A percentile compares a stretch with the other conserved stretches of the same genome.
These are phyloP conservation scores for Neoaliturus tenellus DNA, from an alignment of 2,888 invertebrate species.

Conservation along the genomic window DNA sequence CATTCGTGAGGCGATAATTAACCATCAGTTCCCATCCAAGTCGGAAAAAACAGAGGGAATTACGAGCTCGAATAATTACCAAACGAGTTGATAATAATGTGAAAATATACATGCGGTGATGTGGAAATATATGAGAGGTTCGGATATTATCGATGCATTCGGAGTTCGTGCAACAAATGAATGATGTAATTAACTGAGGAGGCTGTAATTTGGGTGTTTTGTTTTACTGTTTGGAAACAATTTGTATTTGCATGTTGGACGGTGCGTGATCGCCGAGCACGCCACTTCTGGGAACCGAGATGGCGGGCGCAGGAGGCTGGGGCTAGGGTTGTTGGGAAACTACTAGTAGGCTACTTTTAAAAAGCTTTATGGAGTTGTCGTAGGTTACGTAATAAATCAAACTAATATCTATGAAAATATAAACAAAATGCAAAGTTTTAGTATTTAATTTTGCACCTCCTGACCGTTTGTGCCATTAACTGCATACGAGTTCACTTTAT, in stretches of 20 bases:
- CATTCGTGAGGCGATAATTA: conserved; percentile 25
- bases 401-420: no score
- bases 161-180: conserved; percentile 6
- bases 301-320: no score
- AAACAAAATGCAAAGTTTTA: no score
- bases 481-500: no score
- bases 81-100: conserved; percentile 7
- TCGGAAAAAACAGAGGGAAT: not conserved
- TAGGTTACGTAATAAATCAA: no score
- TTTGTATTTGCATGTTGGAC: conserved; percentile 16
- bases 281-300: conserved; percentile 18
- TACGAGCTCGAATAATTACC: not conserved
- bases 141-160: conserved; percentile 19
- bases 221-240: conserved; percentile 14
- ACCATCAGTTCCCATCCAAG: not conserved
- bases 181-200: conserved; percentile 13
- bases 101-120: not conserved
- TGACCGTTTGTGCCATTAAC: no score
- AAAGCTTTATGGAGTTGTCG: no score
- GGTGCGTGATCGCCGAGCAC: not conserved
- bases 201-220: conserved; percentile 13
- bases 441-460: no score
- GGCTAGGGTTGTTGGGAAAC: no score
- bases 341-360: no score
- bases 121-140: no score